These are phyloP conservation scores for Chunga burmeisteri DNA, from an alignment of 2,113 vertebrate genomes.

Conservation along the genomic window DNA sequence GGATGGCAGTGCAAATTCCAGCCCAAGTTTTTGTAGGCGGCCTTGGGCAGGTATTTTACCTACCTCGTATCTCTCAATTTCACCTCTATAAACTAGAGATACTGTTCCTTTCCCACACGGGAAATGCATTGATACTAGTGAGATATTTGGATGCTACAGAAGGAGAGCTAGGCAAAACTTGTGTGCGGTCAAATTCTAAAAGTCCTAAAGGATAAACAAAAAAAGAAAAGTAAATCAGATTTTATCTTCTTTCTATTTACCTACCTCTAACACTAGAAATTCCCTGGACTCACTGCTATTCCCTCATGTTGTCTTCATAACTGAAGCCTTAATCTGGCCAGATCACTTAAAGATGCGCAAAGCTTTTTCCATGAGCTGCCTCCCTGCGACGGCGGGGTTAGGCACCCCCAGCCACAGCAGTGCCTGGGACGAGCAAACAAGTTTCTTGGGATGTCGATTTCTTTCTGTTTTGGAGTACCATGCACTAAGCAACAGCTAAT, in stretches of 20 bases:
- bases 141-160: background rate
- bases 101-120: background rate
- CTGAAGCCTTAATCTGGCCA: background rate
- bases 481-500: background rate
- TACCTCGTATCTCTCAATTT: background rate
- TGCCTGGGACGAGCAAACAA: background rate
- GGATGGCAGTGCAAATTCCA: background rate
- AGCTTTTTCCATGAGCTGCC: background rate
- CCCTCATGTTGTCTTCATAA: background rate
- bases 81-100: background rate
- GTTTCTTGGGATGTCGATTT: background rate
- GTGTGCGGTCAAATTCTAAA: background rate
- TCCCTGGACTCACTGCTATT: background rate
- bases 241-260: background rate
- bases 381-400: background rate
- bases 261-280: background rate
- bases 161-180: background rate
- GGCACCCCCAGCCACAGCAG: background rate
- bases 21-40: background rate
- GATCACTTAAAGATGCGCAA: background rate
- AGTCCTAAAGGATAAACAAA: background rate
- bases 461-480: background rate
- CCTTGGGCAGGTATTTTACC: background rate
- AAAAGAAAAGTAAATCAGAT: background rate
- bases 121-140: background rate